Evolutionary conservation across 2,888 invertebrate genomes (phyloP).

Genomic region (Drosophila macrospina): DNA sequence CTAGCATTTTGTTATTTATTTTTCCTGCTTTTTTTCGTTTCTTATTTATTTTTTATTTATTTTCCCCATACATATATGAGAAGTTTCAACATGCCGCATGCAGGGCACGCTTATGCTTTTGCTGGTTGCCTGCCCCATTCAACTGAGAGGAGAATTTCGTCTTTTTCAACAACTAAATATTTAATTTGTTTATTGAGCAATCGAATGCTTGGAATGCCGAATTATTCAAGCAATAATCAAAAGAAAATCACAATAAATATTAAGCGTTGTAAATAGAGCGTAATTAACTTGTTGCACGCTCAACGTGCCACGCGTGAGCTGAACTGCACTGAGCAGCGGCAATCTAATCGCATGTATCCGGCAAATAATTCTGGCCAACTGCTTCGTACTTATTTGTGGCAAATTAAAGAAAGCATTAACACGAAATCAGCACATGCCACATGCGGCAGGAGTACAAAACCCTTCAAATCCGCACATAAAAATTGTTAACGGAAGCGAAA

Average conservation of each 20-base stretch:
- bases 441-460: slow-evolving; percentile 17
- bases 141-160: slow-evolving; percentile 17
- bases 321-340: slow-evolving; percentile 15
- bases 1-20: slow-evolving; percentile 43
- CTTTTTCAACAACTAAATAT: slow-evolving; percentile 30
- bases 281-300: slow-evolving; percentile 84
- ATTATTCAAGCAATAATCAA: slow-evolving; percentile 51
- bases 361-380: slow-evolving; percentile 76
- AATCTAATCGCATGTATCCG: slow-evolving; percentile 85
- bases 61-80: slow-evolving; percentile 8
- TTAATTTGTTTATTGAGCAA: slow-evolving; percentile 27
- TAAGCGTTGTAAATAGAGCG: slow-evolving; percentile 42
- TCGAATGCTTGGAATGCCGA: slow-evolving; percentile 34
- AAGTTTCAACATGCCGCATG: slow-evolving; percentile 5
- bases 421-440: slow-evolving; percentile 78
- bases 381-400: slow-evolving; percentile 61
- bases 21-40: slow-evolving; percentile 8
- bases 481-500: slow-evolving; percentile 82
- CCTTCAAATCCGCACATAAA: slow-evolving; percentile 70
- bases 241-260: slow-evolving; percentile 59
- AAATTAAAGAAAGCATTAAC: slow-evolving; percentile 79
- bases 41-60: slow-evolving; percentile 13
- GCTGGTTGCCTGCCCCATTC: slow-evolving; percentile 18
- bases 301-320: slow-evolving; percentile 43
- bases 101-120: slow-evolving; percentile 25